These are phyloP conservation scores for Adelosebastes latens DNA, from an alignment of 2,797 vertebrate genomes.

Conservation along the genomic window DNA sequence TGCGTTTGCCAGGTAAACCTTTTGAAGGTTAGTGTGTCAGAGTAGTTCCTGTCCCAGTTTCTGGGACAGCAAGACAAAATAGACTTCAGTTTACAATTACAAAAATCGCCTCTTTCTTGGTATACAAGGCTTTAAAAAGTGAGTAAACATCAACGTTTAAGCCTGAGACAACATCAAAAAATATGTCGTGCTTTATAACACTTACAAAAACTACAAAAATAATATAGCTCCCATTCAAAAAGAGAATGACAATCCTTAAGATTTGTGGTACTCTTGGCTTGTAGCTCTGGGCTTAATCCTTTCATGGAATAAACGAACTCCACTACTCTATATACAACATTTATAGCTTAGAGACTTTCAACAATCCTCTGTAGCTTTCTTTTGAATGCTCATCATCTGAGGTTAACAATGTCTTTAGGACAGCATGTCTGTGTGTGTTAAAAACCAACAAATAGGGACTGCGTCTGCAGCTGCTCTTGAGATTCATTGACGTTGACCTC, in stretches of 20 bases:
- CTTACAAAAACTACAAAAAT: constrained; percentile 71
- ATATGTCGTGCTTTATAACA: constrained; percentile 68
- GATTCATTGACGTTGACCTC: constrained; percentile 65
- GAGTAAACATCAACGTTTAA: constrained; percentile 68
- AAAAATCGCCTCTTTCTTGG: constrained; percentile 50
- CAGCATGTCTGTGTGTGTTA: constrained; percentile 34
- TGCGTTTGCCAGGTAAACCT: constrained; percentile 63
- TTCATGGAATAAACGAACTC: constrained; percentile 53
- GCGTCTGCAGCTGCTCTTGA: constrained; percentile 56
- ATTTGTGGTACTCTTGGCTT: constrained; percentile 54
- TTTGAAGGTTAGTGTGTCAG: constrained; percentile 74
- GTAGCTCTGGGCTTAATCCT: constrained; percentile 54
- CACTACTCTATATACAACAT: constrained; percentile 60
- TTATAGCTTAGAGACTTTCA: constrained; percentile 54
- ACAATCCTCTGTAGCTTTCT: constrained; percentile 52
- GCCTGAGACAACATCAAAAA: constrained; percentile 75
- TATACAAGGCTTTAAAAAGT: constrained; percentile 57
- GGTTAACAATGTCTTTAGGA: constrained; percentile 49
- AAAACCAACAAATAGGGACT: constrained; percentile 47
- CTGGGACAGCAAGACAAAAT: constrained; percentile 47
- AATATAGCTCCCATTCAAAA: constrained; percentile 64
- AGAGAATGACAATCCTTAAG: constrained; percentile 66
- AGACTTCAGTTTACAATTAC: constrained; percentile 50
- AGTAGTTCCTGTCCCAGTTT: constrained; percentile 64
- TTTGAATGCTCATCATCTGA: constrained; percentile 55